These are phyloP conservation scores for Trogon melanurus DNA, from an alignment of 2,113 vertebrate species.

Conservation along the genomic window DNA sequence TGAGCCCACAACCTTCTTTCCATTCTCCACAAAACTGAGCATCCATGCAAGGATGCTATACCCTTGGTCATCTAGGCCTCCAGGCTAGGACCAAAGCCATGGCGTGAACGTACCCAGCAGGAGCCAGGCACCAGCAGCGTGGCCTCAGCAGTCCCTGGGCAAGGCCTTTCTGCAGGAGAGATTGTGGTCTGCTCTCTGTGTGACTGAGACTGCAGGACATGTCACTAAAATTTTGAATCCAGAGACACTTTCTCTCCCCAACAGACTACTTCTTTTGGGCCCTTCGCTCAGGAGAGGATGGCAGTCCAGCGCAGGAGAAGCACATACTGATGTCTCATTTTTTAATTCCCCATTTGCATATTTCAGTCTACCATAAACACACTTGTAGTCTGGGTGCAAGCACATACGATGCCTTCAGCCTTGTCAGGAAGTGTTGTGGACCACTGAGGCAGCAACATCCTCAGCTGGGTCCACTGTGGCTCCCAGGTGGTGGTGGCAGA, in stretches of 20 bases:
- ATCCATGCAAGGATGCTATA: background rate
- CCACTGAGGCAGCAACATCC: background rate
- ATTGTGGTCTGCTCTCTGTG: accelerated
- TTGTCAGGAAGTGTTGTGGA: accelerated
- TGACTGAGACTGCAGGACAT: background rate
- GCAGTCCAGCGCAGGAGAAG: background rate
- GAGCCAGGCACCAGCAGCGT: accelerated
- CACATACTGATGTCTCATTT: background rate
- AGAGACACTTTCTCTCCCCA: background rate
- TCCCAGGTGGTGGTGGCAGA: background rate
- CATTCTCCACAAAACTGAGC: background rate
- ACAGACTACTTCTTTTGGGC: background rate
- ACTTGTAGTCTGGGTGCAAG: background rate
- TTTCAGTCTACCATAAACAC: background rate
- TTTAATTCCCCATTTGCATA: background rate
- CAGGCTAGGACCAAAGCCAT: background rate
- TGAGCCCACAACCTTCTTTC: background rate
- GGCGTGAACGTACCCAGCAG: accelerated
- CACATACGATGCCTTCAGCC: background rate
- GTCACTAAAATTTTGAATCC: background rate
- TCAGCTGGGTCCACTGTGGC: accelerated
- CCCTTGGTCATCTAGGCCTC: background rate
- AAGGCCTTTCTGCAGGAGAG: accelerated
- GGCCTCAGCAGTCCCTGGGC: background rate
- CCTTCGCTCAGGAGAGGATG: background rate